These are phyloP conservation scores for Corythornis cristatus DNA, from an alignment of 2,113 vertebrate species.

Conservation along the genomic window DNA sequence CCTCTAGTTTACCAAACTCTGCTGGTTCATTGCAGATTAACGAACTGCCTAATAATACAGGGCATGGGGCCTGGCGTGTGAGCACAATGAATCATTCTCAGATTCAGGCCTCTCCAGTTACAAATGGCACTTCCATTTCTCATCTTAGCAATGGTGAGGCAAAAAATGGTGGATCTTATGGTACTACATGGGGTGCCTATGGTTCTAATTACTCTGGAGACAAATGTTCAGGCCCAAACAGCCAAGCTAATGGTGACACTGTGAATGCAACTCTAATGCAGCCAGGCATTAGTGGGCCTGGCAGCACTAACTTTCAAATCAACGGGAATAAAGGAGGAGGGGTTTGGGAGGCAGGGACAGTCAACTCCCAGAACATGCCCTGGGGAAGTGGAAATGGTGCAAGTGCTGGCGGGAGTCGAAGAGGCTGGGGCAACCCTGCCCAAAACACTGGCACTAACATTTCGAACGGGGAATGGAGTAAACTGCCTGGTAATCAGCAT, in stretches of 20 bases:
- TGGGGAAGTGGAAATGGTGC: conserved; percentile 82
- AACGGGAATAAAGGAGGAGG: conserved; percentile 82
- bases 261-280: conserved; percentile 96
- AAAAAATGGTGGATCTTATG: conserved; percentile 82
- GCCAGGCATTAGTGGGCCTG: conserved; percentile 82
- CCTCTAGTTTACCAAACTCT: conserved; percentile 99
- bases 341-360: conserved; percentile 87
- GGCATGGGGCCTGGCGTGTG: conserved; percentile 84
- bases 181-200: conserved; percentile 88
- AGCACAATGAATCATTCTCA: conserved; percentile 85
- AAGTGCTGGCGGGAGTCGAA: conserved; percentile 79
- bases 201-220: conserved; percentile 90
- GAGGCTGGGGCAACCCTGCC: conserved; percentile 86
- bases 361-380: conserved; percentile 76
- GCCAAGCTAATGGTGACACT: conserved; percentile 92
- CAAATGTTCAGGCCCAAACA: conserved; percentile 84
- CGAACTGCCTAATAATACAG: conserved; percentile 82
- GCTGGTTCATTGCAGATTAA: conserved; percentile 88
- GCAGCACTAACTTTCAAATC: conserved; percentile 87
- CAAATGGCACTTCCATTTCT: conserved; percentile 88
- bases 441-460: conserved; percentile 80
- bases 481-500: conserved; percentile 85
- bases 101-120: conserved; percentile 86
- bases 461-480: conserved; percentile 88
- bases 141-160: conserved; percentile 88